phyloP scores from a whole-genome alignment of 2,797 vertebrate genomes.

The Leptodactylus fallax region DNA sequence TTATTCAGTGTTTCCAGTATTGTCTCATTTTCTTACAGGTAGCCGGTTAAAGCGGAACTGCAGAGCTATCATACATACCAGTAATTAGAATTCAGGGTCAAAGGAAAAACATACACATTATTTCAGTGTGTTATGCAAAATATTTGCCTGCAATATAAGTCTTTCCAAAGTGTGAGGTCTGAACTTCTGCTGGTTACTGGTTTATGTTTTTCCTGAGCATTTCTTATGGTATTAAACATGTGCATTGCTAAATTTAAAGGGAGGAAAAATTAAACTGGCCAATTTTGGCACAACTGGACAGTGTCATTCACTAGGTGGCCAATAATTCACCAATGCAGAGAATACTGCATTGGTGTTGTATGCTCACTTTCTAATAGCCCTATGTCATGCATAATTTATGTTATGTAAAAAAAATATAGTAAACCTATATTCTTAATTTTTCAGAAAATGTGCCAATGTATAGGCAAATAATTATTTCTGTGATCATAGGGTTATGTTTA shows the following conservation, averaged over 20 bases:
- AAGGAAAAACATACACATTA: neutral
- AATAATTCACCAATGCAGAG: neutral
- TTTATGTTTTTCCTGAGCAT: neutral
- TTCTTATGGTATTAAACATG: neutral
- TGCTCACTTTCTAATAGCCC: too few relatives aligned
- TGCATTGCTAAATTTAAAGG: neutral
- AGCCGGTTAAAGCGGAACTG: neutral
- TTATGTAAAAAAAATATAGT: too few relatives aligned
- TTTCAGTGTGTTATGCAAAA: neutral
- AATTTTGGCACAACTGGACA: neutral
- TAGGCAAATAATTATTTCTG: too few relatives aligned
- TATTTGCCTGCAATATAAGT: neutral
- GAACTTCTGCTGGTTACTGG: neutral
- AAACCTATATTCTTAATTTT: too few relatives aligned
- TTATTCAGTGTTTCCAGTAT: slow-evolving; percentile 2
- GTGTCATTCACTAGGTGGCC: neutral
- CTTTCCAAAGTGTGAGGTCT: neutral
- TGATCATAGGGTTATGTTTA: too few relatives aligned
- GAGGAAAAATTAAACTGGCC: too few relatives aligned
- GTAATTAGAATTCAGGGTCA: slow-evolving; percentile 11
- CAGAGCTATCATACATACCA: neutral
- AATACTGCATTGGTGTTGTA: too few relatives aligned
- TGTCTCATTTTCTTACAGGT: neutral
- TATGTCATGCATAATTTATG: too few relatives aligned
- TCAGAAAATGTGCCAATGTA: too few relatives aligned